phyloP scores from a whole-genome alignment of 1,140 invertebrate genomes.

The Steinernema khuongi region DNA sequence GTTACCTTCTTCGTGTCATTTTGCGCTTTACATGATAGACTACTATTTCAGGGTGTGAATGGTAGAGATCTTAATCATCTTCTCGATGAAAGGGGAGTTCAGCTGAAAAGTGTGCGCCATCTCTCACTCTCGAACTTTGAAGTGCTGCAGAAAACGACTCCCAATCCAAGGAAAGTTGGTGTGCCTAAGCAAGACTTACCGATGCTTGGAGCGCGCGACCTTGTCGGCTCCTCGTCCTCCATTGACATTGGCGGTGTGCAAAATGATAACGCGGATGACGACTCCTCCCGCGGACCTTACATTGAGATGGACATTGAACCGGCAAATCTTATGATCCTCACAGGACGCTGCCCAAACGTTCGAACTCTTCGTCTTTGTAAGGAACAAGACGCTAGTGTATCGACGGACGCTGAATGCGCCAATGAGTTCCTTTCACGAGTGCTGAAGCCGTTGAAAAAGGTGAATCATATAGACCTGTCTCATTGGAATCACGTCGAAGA shows the following conservation, averaged over 20 bases:
- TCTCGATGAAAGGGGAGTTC: conserved; percentile 24
- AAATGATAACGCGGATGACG: neutral
- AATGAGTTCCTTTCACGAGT: conserved; percentile 57
- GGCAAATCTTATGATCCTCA: neutral
- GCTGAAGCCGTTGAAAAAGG: conserved; percentile 64
- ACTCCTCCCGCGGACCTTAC: neutral
- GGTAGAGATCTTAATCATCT: conserved; percentile 9
- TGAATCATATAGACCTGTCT: conserved; percentile 75
- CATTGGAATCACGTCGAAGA: conserved; percentile 62
- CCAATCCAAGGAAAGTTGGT: neutral
- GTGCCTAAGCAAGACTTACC: neutral
- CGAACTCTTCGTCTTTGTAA: neutral
- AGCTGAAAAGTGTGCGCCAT: conserved; percentile 1
- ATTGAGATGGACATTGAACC: neutral
- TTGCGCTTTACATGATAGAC: neutral
- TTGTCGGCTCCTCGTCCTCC: neutral
- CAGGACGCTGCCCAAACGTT: neutral
- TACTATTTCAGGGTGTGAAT: neutral
- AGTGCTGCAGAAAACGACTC: neutral
- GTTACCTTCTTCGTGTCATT: neutral
- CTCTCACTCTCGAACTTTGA: conserved; percentile 4
- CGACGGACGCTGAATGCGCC: neutral
- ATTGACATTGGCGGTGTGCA: neutral
- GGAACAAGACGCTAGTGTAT: conserved; percentile 24
- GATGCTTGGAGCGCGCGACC: neutral